These are phyloP conservation scores for Lasioglossum zephyrum DNA, from an alignment of 2,888 invertebrate genomes.

Conservation along the genomic window DNA sequence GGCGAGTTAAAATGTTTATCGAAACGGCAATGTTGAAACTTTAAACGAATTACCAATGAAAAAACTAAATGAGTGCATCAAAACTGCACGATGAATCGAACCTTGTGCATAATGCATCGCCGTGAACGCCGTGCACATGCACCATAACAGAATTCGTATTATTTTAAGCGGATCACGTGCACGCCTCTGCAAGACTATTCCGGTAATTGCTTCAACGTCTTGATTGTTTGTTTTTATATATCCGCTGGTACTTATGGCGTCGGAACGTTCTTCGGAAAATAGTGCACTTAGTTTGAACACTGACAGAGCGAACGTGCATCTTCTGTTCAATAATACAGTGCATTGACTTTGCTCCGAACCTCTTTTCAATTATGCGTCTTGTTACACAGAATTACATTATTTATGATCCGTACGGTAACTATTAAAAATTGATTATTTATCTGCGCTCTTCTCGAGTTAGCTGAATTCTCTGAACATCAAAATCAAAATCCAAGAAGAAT, in stretches of 20 bases:
- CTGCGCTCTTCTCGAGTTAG: not conserved
- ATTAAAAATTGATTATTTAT: not conserved
- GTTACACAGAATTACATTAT: not conserved
- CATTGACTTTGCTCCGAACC: not conserved
- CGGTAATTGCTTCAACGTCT: conserved; percentile 40
- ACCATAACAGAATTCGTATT: conserved; percentile 39
- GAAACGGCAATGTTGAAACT: not conserved
- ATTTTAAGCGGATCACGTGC: conserved; percentile 57
- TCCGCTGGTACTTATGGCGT: conserved; percentile 13
- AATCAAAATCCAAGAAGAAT: not conserved
- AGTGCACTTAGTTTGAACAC: not conserved
- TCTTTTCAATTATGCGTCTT: not conserved
- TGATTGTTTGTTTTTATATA: conserved; percentile 37
- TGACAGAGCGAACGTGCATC: not conserved
- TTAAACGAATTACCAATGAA: not conserved
- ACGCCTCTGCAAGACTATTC: conserved; percentile 13
- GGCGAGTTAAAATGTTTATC: not conserved
- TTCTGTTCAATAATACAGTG: not conserved
- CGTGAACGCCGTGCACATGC: conserved; percentile 15
- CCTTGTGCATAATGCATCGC: conserved; percentile 55
- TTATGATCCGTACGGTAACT: not conserved
- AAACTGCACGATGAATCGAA: conserved; percentile 9
- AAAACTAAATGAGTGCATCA: not conserved
- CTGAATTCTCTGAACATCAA: not conserved
- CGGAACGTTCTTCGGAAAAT: not conserved